Percentiles rank a stretch among this genome's conserved stretches.
Conservation (phyloP, 1,140 invertebrate genomes). For the Globodera ellingtonae region DNA sequence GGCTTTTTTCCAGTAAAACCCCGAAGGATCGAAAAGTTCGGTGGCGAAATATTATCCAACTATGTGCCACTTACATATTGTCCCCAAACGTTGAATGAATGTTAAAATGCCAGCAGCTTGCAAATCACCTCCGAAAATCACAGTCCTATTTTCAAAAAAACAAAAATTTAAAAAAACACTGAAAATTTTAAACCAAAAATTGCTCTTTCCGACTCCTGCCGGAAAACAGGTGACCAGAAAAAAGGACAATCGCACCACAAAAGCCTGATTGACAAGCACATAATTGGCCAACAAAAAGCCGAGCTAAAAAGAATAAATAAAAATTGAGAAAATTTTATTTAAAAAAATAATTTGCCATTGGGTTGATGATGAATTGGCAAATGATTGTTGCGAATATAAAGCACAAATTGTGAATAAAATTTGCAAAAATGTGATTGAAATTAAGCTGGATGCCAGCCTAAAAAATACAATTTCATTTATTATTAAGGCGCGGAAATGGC, state of each 20-base stretch:
- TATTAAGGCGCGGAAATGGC: too few relatives aligned
- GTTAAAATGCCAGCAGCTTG: not conserved
- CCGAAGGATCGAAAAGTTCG: too few relatives aligned
- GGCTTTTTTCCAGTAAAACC: too few relatives aligned
- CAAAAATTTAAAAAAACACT: not conserved
- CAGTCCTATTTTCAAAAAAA: not conserved
- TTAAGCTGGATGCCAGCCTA: conserved; percentile 8
- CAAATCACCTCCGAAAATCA: conserved; percentile 1
- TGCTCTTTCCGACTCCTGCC: conserved; percentile 14
- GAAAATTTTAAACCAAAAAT: conserved; percentile 13
- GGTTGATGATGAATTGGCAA: not conserved
- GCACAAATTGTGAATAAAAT: not conserved
- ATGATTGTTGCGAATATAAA: not conserved
- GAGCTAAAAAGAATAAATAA: not conserved
- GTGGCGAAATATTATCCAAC: not conserved
- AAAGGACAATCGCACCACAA: conserved; percentile 12
- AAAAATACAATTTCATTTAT: not conserved
- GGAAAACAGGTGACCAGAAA: conserved; percentile 12
- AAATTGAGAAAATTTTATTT: too few relatives aligned
- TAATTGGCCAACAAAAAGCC: conserved; percentile 20
- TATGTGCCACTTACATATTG: not conserved
- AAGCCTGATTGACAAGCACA: conserved; percentile 7
- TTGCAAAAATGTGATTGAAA: not conserved
- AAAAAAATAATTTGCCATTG: not conserved
- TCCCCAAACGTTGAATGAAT: not conserved